Evolutionary conservation across 2,888 invertebrate species (phyloP).

Genomic region (Mythimna lalbum): DNA sequence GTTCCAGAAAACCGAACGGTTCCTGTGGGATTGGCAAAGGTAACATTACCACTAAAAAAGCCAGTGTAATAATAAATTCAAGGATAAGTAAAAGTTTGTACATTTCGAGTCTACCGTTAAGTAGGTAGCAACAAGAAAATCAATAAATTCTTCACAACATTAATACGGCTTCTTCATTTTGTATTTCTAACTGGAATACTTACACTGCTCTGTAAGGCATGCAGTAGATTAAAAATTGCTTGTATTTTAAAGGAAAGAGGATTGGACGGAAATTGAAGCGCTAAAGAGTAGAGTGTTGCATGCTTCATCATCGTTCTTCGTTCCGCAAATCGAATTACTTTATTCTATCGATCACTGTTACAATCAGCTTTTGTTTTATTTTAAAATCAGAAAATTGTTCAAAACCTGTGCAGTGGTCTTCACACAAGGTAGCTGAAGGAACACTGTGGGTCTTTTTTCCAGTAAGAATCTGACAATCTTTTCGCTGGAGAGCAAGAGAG

Average conservation of each 20-base stretch:
- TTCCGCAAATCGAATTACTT: neutral
- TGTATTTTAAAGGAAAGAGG: neutral
- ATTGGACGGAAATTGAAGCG: neutral
- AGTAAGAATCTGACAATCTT: too few relatives aligned
- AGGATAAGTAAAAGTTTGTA: neutral
- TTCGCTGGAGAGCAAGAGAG: too few relatives aligned
- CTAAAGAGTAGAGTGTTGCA: neutral
- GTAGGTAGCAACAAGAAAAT: conserved; percentile 1
- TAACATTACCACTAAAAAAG: neutral
- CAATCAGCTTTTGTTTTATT: too few relatives aligned
- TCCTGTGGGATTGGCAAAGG: neutral
- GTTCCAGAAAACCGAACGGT: neutral
- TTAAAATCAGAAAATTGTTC: too few relatives aligned
- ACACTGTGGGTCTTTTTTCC: too few relatives aligned
- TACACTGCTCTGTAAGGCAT: conserved; percentile 5
- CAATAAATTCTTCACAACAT: conserved; percentile 11
- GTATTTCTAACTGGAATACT: conserved; percentile 33
- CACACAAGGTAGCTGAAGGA: too few relatives aligned
- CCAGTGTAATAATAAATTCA: neutral
- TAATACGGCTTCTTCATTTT: conserved; percentile 35
- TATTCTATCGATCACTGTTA: too few relatives aligned
- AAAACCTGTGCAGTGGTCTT: too few relatives aligned
- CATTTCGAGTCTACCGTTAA: neutral
- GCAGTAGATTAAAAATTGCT: conserved; percentile 29
- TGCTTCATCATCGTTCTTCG: neutral